Percentiles rank a stretch among this genome's conserved stretches.
These are phyloP conservation scores for Urechis unicinctus DNA, from an alignment of 2,888 invertebrate species.

Conservation along the genomic window DNA sequence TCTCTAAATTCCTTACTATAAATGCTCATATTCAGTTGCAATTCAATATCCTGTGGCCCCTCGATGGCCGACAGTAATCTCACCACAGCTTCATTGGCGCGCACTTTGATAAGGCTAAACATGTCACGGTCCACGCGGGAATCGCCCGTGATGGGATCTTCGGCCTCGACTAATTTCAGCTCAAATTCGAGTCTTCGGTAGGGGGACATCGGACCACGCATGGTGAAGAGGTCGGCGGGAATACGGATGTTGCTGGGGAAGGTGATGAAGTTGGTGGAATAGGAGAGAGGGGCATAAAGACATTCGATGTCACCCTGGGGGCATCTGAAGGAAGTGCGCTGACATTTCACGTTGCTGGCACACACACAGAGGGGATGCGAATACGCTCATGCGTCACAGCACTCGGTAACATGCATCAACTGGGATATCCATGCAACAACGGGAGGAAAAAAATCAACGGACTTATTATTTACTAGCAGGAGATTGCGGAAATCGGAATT, in stretches of 20 bases:
- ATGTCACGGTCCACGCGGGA: constrained; percentile 38
- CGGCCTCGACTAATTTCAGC: constrained; percentile 59
- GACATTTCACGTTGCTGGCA: constrained; percentile 61
- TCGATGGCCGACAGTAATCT: constrained; percentile 66
- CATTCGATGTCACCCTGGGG: constrained; percentile 69
- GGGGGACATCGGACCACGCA: constrained; percentile 72
- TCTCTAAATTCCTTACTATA: constrained; percentile 49
- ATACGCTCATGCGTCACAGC: not conserved
- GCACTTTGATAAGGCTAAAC: constrained; percentile 46
- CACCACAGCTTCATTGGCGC: constrained; percentile 61
- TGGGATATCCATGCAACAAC: not conserved
- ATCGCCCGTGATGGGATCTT: constrained; percentile 55
- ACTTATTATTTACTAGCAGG: no score
- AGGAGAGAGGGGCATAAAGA: constrained; percentile 72
- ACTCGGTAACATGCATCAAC: no score
- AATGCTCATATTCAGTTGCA: constrained; percentile 76
- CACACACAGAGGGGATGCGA: not conserved
- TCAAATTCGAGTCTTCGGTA: constrained; percentile 69
- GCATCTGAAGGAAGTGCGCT: constrained; percentile 66
- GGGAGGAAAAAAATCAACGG: not conserved
- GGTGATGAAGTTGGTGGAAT: constrained; percentile 88
- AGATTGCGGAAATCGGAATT: no score
- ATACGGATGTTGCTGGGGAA: constrained; percentile 60
- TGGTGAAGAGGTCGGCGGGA: constrained; percentile 71
- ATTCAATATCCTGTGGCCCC: constrained; percentile 85